Base-by-base conservation (phyloP, 2,888 invertebrate species). In the Tetheella fluctuosa region DNA sequence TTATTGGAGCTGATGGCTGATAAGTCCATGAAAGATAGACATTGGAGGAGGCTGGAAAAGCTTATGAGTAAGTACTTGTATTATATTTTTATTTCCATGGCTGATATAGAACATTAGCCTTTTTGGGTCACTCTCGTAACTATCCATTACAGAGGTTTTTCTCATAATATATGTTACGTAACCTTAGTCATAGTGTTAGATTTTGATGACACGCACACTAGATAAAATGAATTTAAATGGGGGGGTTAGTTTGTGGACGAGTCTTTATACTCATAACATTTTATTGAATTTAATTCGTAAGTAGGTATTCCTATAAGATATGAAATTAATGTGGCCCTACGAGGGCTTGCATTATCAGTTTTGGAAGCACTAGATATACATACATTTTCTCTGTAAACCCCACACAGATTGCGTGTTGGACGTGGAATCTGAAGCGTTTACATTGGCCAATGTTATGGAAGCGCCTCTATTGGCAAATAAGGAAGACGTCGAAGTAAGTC, bases 1-100 rank as follows among this genome's bases (percentile, higher is more conserved):
- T 81, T 98, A 37, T 85, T 98, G 30, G 97, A 98, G 81, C 77
- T 98, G 69, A 98, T 98, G 98, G 96, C 97, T 4, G 96, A 97
- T 77, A 97, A 97, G 80, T 95, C 97, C 1, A 96, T 97, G 96
- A 96, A 96, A 80, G 95, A 95, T 6, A 94, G 97, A 5, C 97
- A 97, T 81, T 97, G 97, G 97, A 93, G 92, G 59, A 86, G 94
- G 70, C 73, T 95, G 17, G 94, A 94, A 68, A 83, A 86, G 2
- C 77, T 94, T 13, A 88, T 94, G 81, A 82, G 93, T 92, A 57
- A 76, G 77, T 75, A 54, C n/a, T n/a, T n/a, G n/a, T 59, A 54
- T 39, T 15, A 53, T 10, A n/a, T 52, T 52, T 54, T 30, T 23
- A 59, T 54, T 20, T 60, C 54, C 25, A 8, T 54, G 42, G 10